These are phyloP conservation scores for Aphidoletes aphidimyza DNA, from an alignment of 2,888 invertebrate species.

Conservation along the genomic window DNA sequence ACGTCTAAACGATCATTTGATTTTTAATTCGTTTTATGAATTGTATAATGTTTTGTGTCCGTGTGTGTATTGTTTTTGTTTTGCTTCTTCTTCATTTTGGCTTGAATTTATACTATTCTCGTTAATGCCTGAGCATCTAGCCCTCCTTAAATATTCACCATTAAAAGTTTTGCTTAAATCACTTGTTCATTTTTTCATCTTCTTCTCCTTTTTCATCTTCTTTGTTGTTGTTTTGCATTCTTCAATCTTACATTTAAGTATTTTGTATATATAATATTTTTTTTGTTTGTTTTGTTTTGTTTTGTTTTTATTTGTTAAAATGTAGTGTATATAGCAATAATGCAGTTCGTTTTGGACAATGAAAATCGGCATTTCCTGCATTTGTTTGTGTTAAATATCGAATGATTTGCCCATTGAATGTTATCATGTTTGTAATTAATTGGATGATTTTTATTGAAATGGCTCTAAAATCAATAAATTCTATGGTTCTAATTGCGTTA, in stretches of 20 bases:
- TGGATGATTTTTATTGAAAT: conserved; percentile 20
- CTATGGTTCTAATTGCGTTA: conserved; percentile 7
- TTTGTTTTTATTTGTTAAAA: conserved; percentile 22
- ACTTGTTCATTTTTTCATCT: conserved; percentile 24
- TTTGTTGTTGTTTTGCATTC: background rate
- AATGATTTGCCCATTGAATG: too few relatives aligned
- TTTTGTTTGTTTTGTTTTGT: background rate
- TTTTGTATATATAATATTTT: background rate
- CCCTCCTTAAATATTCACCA: conserved; percentile 15
- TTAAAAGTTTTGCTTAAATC: conserved; percentile 34
- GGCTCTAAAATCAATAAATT: background rate
- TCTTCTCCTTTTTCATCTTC: background rate
- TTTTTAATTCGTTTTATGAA: background rate
- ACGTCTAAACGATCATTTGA: background rate
- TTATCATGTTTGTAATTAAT: background rate
- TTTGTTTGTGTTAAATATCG: too few relatives aligned
- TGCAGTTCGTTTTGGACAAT: background rate
- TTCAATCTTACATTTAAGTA: conserved; percentile 2
- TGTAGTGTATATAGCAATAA: conserved; percentile 25
- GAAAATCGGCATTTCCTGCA: background rate
- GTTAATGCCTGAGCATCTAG: background rate
- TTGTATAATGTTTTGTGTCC: background rate
- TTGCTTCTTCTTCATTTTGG: background rate
- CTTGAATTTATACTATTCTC: too few relatives aligned
- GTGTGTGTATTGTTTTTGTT: background rate